phyloP scores from a whole-genome alignment of 2,797 vertebrate genomes.

The Epinephelus malabaricus region DNA sequence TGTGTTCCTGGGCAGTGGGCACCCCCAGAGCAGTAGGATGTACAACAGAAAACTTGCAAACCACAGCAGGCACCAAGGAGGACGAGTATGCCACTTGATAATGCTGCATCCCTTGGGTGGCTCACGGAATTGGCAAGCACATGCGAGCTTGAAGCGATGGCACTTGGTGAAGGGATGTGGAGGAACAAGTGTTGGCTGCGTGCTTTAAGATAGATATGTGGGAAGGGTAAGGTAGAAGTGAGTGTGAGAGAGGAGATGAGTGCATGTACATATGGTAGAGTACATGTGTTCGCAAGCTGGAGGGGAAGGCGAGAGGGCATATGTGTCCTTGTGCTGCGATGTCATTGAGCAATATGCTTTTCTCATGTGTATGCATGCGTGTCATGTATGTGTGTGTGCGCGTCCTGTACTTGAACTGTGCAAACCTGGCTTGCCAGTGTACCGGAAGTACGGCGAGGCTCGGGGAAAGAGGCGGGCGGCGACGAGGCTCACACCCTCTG shows the following conservation, averaged over 20 bases:
- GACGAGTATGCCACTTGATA: conserved; percentile 52
- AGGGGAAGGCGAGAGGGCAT: conserved; percentile 22
- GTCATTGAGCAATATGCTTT: conserved; percentile 24
- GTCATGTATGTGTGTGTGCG: conserved; percentile 21
- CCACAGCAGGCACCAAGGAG: conserved; percentile 54
- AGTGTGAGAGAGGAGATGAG: conserved; percentile 10
- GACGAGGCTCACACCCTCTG: conserved; percentile 64
- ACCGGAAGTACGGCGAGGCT: conserved; percentile 51
- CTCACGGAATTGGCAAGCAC: conserved; percentile 39
- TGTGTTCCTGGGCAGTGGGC: conserved; percentile 57
- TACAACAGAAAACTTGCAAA: conserved; percentile 63
- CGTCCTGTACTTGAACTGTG: conserved; percentile 40
- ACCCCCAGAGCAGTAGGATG: conserved; percentile 57
- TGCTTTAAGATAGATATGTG: conserved; percentile 24
- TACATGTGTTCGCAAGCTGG: conserved; percentile 27
- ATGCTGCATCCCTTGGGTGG: conserved; percentile 47
- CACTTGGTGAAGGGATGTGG: conserved; percentile 18
- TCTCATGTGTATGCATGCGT: conserved; percentile 22
- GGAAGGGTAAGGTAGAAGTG: conserved; percentile 19
- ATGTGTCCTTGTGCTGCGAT: conserved; percentile 14
- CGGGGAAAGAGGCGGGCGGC: conserved; percentile 24
- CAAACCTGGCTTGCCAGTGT: conserved; percentile 33
- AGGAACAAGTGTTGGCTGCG: conserved; percentile 38
- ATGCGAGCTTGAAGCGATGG: conserved; percentile 52
- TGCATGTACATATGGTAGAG: conserved; percentile 39